phyloP scores from a whole-genome alignment of 2,113 vertebrate species.

The Paracanthobrama guichenoti region DNA sequence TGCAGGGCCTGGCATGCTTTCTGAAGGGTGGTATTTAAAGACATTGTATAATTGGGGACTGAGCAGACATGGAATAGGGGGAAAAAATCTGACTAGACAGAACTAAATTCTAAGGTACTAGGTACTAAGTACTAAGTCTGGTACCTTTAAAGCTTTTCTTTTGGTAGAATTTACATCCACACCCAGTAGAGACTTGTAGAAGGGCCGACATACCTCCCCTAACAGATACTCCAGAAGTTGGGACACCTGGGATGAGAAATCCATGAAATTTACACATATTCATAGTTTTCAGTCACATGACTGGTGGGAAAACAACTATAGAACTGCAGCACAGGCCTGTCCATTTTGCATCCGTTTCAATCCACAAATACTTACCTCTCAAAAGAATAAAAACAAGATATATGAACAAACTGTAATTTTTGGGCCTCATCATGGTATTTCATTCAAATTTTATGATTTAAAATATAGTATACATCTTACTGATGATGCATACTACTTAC shows the following conservation, averaged over 20 bases:
- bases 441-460: background rate
- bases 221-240: slow-evolving; percentile 78
- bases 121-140: background rate
- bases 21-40: slow-evolving; percentile 43
- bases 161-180: slow-evolving; percentile 55
- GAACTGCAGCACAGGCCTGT: background rate
- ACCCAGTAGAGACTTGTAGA: slow-evolving; percentile 67
- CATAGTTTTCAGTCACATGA: background rate
- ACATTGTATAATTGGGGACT: background rate
- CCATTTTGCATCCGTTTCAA: background rate
- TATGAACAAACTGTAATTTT: background rate
- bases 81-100: background rate
- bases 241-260: slow-evolving; percentile 68
- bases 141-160: slow-evolving; percentile 69
- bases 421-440: background rate
- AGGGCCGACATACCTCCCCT: slow-evolving; percentile 79
- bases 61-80: background rate
- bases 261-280: background rate
- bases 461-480: background rate
- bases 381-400: background rate
- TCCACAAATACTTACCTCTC: background rate
- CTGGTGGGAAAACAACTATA: background rate
- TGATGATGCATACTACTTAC: too few relatives aligned
- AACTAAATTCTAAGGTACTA: background rate
- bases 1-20: slow-evolving; percentile 58